Conservation (phyloP, 2,113 vertebrate species). For the Periophthalmodon schlosseri region DNA sequence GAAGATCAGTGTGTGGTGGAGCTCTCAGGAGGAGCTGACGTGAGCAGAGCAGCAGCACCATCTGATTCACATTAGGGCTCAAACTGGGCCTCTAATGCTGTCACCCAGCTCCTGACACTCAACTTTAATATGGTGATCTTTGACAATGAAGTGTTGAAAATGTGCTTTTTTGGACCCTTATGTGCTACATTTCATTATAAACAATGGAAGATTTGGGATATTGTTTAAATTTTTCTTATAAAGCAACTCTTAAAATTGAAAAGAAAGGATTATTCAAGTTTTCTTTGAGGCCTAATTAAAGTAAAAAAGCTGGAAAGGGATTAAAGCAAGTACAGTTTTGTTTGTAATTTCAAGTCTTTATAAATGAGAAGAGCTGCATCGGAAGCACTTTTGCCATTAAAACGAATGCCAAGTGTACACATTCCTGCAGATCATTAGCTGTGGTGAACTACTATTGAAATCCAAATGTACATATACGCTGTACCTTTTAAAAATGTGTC, state of each 20-base stretch:
- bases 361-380: background rate
- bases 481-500: too few species aligned
- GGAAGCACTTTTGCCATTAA: background rate
- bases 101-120: slow-evolving; percentile 39
- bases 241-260: too few species aligned
- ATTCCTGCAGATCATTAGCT: background rate
- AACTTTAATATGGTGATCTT: background rate
- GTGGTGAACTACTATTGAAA: background rate
- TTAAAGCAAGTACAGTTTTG: background rate
- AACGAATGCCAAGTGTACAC: background rate
- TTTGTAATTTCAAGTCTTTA: background rate
- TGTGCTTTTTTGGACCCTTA: background rate
- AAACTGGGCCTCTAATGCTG: slow-evolving; percentile 34
- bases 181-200: background rate
- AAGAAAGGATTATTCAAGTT: too few species aligned
- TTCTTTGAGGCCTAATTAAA: background rate
- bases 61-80: slow-evolving; percentile 56
- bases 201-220: background rate
- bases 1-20: slow-evolving; percentile 46
- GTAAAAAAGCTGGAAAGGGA: background rate
- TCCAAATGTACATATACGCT: background rate
- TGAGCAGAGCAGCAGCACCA: slow-evolving; percentile 39
- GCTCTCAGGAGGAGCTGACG: slow-evolving; percentile 35
- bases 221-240: background rate
- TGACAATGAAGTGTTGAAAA: slow-evolving; percentile 18